Percentiles rank a stretch among this genome's conserved stretches.
These are phyloP conservation scores for Poliocrania exsul DNA, from an alignment of 2,797 vertebrate genomes.

Conservation along the genomic window DNA sequence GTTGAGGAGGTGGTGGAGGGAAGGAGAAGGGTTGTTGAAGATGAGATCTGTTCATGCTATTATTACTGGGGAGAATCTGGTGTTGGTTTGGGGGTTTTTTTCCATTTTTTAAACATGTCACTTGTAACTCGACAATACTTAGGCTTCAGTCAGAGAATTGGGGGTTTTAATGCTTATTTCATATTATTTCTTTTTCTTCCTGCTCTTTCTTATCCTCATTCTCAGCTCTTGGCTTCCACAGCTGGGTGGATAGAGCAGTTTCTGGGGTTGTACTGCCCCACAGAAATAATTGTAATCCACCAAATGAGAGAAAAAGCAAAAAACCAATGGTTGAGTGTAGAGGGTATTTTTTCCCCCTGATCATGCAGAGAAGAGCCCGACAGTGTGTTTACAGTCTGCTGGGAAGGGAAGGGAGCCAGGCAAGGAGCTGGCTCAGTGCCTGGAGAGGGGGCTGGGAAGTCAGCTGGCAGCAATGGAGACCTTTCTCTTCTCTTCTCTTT, in stretches of 20 bases:
- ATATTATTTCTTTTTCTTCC: neutral
- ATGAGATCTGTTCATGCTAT: neutral
- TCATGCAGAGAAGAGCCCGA: neutral
- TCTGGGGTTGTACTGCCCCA: neutral
- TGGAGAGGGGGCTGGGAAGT: neutral
- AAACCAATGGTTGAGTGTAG: fast-evolving
- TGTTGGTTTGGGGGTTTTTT: neutral
- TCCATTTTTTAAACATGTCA: neutral
- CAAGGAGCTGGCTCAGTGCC: neutral
- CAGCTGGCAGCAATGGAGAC: fast-evolving
- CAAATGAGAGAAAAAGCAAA: neutral
- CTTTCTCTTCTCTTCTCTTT: neutral
- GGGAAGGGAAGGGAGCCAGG: neutral
- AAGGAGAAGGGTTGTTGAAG: neutral
- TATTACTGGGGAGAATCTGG: neutral
- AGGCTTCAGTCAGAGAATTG: neutral
- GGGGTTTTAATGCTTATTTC: neutral
- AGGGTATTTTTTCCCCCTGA: neutral
- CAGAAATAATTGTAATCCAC: neutral
- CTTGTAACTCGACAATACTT: neutral
- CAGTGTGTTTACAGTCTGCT: neutral
- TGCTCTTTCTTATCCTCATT: neutral
- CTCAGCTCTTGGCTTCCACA: neutral
- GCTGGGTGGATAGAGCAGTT: neutral
- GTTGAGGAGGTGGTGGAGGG: neutral